These are phyloP conservation scores for Fulmarus glacialis DNA, from an alignment of 2,113 vertebrate species.

Conservation along the genomic window DNA sequence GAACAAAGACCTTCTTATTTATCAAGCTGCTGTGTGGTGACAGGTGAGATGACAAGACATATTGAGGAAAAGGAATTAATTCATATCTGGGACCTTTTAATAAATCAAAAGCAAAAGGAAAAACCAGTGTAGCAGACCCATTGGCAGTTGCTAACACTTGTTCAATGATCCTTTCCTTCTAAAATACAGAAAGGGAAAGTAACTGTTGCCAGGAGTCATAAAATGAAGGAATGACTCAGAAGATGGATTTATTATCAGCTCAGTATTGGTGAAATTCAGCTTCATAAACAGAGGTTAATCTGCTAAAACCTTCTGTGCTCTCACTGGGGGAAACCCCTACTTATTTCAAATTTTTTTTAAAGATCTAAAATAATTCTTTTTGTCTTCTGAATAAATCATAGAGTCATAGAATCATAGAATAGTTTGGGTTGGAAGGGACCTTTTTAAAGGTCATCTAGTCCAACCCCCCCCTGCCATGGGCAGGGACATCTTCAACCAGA, in stretches of 20 bases:
- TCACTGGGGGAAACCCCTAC: background rate
- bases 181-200: constrained; percentile 31
- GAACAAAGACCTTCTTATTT: background rate
- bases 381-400: constrained; percentile 27
- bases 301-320: constrained; percentile 3
- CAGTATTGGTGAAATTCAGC: constrained; percentile 12
- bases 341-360: constrained; percentile 5
- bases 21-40: background rate
- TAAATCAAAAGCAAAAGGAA: constrained; percentile 33
- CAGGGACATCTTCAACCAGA: too few species aligned
- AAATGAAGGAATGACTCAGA: constrained; percentile 28
- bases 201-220: constrained; percentile 43
- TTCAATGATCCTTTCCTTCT: constrained; percentile 34
- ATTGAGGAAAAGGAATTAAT: background rate
- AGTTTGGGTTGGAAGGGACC: too few species aligned
- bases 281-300: constrained; percentile 46
- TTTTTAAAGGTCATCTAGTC: too few species aligned
- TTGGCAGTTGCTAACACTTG: constrained; percentile 10
- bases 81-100: background rate
- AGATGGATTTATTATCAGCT: constrained; percentile 36
- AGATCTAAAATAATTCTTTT: background rate
- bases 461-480: too few species aligned
- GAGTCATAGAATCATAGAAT: too few species aligned
- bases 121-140: background rate
- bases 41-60: background rate